Percentiles rank a stretch among this genome's conserved stretches.
Evolutionary conservation across 2,888 invertebrate genomes (phyloP).

Genomic region (Scaeva pyrastri): DNA sequence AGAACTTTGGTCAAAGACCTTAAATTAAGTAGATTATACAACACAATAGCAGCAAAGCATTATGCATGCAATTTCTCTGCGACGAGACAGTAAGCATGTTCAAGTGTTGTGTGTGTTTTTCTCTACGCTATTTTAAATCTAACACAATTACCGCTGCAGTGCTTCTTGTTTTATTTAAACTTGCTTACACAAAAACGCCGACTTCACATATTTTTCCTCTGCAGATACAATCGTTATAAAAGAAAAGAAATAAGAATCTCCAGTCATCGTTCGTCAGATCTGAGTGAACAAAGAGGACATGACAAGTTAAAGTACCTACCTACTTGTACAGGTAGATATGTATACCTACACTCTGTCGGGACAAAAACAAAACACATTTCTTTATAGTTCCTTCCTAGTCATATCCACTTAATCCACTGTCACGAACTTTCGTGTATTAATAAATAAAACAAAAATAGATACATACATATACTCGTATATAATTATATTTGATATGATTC

Average conservation of each 20-base stretch:
- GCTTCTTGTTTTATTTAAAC: neutral
- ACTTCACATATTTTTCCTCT: neutral
- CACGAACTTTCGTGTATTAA: neutral
- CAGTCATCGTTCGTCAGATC: slow-evolving; percentile 27
- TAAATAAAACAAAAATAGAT: neutral
- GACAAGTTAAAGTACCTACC: neutral
- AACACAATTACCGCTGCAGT: slow-evolving; percentile 2
- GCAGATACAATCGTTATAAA: slow-evolving; percentile 21
- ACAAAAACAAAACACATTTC: neutral
- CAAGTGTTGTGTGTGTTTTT: neutral
- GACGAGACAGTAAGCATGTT: neutral
- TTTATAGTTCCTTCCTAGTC: neutral
- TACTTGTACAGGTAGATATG: slow-evolving; percentile 10
- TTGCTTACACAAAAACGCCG: slow-evolving; percentile 1
- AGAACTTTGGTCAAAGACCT: neutral
- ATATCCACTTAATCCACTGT: neutral
- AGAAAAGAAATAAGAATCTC: slow-evolving; percentile 36
- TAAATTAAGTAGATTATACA: neutral
- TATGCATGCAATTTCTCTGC: neutral
- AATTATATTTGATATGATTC: neutral
- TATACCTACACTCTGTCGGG: neutral
- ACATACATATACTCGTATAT: neutral
- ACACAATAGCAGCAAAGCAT: neutral
- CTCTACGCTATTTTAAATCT: neutral
- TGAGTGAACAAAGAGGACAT: slow-evolving; percentile 50